A percentile compares a stretch with the other conserved stretches of the same genome.
These are phyloP conservation scores for Papilio demoleus DNA, from an alignment of 2,888 invertebrate genomes.

Conservation along the genomic window DNA sequence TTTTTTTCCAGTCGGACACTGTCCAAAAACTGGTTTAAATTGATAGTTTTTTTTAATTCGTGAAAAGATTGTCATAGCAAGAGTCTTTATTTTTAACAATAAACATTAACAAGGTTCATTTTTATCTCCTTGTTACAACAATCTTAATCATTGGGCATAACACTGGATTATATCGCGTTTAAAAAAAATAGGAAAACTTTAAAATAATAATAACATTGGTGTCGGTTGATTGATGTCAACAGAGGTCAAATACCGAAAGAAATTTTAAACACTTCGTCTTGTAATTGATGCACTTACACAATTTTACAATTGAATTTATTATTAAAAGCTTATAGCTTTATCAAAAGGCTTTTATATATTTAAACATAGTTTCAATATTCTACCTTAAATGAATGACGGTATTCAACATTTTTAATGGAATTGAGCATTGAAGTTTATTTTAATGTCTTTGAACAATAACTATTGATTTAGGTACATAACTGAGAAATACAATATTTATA, in stretches of 20 bases:
- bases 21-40: constrained; percentile 2
- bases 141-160: constrained; percentile 55
- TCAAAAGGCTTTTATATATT: too few species aligned
- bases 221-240: too few species aligned
- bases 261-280: too few species aligned
- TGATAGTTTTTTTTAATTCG: neutral
- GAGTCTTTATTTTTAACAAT: constrained; percentile 9
- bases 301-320: too few species aligned
- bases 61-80: constrained; percentile 22
- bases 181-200: constrained; percentile 27
- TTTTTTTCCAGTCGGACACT: neutral
- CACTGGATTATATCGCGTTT: constrained; percentile 45
- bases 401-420: neutral
- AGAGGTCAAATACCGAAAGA: too few species aligned
- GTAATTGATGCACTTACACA: too few species aligned
- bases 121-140: constrained; percentile 52
- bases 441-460: constrained; percentile 4
- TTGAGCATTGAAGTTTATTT: neutral
- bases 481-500: constrained; percentile 17
- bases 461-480: neutral
- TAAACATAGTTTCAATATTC: too few species aligned
- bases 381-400: neutral
- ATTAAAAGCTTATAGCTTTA: too few species aligned
- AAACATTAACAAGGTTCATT: constrained; percentile 26
- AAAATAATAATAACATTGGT: constrained; percentile 42